Evolutionary conservation across 2,888 invertebrate genomes (phyloP).

Genomic region (Pogonocherus hispidulus): DNA sequence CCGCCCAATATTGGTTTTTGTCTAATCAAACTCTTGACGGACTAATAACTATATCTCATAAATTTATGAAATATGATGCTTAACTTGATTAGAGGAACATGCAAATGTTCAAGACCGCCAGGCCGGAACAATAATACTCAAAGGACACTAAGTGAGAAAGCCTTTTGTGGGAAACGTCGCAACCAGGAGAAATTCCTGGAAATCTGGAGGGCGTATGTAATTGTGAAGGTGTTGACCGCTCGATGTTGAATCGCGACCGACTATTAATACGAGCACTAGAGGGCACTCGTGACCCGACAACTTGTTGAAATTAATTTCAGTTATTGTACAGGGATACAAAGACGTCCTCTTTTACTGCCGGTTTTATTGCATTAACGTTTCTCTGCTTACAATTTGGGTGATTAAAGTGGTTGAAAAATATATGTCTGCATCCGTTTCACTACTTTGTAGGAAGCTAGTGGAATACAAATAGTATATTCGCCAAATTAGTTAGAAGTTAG

Average conservation of each 20-base stretch:
- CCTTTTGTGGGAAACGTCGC: conserved; percentile 18
- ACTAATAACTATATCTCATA: no score
- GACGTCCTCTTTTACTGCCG: neutral
- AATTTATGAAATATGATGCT: conserved; percentile 12
- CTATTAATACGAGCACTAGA: conserved; percentile 19
- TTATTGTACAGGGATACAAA: conserved; percentile 1
- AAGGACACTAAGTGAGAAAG: conserved; percentile 11
- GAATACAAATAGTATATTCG: neutral
- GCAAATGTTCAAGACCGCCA: conserved; percentile 25
- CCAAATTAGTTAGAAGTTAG: neutral
- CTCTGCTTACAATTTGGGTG: neutral
- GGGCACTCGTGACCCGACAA: neutral
- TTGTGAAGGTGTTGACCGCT: conserved; percentile 28
- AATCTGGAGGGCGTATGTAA: conserved; percentile 15
- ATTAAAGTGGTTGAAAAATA: conserved; percentile 6
- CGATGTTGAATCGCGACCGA: neutral
- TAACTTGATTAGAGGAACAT: conserved; percentile 21
- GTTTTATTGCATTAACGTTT: neutral
- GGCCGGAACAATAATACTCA: conserved; percentile 10
- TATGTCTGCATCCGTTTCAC: neutral
- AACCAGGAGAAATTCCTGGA: conserved; percentile 13
- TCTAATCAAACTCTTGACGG: no score
- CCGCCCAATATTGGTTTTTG: no score
- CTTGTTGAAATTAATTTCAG: conserved; percentile 20
- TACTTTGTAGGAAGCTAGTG: neutral